Percentiles rank a stretch among this genome's conserved stretches.
Conservation (phyloP, 2,797 vertebrate species). For the Poecilia gillii region DNA sequence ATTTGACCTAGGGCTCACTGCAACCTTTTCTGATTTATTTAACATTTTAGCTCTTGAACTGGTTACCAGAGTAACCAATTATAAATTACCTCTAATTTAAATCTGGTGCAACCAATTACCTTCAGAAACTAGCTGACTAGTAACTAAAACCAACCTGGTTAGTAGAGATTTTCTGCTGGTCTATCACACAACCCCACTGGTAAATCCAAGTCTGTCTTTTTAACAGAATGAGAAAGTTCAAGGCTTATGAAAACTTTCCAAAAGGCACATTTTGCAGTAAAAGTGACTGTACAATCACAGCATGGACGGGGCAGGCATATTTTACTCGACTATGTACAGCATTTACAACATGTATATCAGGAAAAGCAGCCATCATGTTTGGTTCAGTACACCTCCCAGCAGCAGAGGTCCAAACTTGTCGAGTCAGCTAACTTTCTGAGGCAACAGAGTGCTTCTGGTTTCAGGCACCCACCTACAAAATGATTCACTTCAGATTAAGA, state of each 20-base stretch:
- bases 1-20: not conserved
- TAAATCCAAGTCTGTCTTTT: not conserved
- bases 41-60: not conserved
- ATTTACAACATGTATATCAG: not conserved
- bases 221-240: not conserved
- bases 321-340: not conserved
- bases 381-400: not conserved
- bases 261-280: too few species aligned
- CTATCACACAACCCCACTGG: not conserved
- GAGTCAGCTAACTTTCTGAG: not conserved
- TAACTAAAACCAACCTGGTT: not conserved
- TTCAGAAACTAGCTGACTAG: not conserved
- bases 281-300: not conserved
- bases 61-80: not conserved
- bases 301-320: not conserved
- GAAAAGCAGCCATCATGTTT: not conserved
- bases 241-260: not conserved
- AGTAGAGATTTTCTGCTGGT: not conserved
- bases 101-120: not conserved
- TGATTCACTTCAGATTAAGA: not conserved
- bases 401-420: not conserved
- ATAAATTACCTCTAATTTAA: not conserved
- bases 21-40: not conserved
- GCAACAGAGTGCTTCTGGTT: not conserved
- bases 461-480: not conserved